phyloP scores from a whole-genome alignment of 37 sponge, comb jelly and placozoan genomes.

The Halisarca cf. caerulea region DNA sequence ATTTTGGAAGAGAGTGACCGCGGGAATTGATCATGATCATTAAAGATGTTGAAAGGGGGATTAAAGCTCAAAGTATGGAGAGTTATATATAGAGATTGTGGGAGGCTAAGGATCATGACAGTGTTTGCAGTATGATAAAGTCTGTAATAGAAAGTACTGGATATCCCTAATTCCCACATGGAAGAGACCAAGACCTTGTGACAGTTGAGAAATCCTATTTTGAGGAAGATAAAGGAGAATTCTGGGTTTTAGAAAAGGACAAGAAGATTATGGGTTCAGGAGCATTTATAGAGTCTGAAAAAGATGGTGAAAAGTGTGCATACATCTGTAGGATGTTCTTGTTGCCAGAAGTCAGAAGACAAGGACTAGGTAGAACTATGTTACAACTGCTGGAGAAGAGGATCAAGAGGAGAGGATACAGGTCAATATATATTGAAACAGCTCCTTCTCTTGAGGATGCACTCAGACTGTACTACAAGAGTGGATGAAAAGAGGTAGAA shows the following conservation, averaged over 20 bases:
- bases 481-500: no score
- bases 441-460: conserved; percentile 40
- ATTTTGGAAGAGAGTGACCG: no score
- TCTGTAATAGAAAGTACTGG: no score
- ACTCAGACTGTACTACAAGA: conserved; percentile 15
- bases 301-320: background rate
- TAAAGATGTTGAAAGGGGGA: no score
- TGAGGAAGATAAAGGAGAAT: no score
- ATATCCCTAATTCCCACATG: no score
- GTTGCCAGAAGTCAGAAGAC: conserved; percentile 49
- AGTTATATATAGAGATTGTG: conserved; percentile 45
- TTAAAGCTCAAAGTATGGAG: no score
- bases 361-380: conserved; percentile 44
- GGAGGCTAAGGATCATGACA: background rate
- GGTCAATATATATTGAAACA: conserved; percentile 36
- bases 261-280: conserved; percentile 46
- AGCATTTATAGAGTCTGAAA: conserved; percentile 30
- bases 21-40: no score
- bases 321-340: conserved; percentile 59
- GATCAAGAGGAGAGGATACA: conserved; percentile 38
- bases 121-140: no score
- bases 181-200: no score
- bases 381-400: conserved; percentile 40
- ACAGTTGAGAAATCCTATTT: no score
- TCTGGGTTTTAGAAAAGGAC: no score